phyloP scores from a whole-genome alignment of 2,888 invertebrate species.

The Caenorhabditis auriculariae region DNA sequence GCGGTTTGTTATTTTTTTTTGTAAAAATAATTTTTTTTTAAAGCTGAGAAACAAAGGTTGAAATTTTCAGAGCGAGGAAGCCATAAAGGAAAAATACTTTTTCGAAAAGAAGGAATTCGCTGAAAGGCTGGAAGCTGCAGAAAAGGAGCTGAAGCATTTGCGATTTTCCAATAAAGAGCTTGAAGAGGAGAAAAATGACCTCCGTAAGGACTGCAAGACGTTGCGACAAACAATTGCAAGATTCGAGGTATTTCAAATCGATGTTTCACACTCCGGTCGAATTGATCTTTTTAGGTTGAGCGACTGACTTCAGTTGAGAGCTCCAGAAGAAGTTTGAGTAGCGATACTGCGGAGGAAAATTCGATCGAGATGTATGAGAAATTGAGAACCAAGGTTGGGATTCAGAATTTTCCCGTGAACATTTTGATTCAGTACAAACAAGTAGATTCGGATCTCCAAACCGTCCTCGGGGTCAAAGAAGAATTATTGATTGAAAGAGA shows the following conservation, averaged over 20 bases:
- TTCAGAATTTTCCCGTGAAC: too few relatives aligned
- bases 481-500: constrained; percentile 40
- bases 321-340: too few relatives aligned
- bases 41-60: neutral
- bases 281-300: too few relatives aligned
- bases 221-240: constrained; percentile 44
- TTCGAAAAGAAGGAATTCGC: constrained; percentile 23
- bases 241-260: constrained; percentile 18
- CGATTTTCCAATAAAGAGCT: constrained; percentile 16
- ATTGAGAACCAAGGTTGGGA: too few relatives aligned
- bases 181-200: constrained; percentile 29
- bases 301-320: too few relatives aligned
- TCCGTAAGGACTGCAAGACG: constrained; percentile 46
- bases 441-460: constrained; percentile 39
- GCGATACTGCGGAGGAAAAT: too few relatives aligned
- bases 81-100: constrained; percentile 21
- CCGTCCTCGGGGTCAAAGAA: constrained; percentile 43
- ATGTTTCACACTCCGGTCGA: too few relatives aligned
- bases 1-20: constrained; percentile 13
- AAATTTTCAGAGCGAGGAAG: constrained; percentile 12
- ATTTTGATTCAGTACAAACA: constrained; percentile 34
- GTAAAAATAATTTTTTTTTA: too few relatives aligned
- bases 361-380: too few relatives aligned
- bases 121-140: constrained; percentile 18
- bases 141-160: constrained; percentile 17